Conservation (phyloP, 2,888 invertebrate species). For the Hoplodrina ambigua region DNA sequence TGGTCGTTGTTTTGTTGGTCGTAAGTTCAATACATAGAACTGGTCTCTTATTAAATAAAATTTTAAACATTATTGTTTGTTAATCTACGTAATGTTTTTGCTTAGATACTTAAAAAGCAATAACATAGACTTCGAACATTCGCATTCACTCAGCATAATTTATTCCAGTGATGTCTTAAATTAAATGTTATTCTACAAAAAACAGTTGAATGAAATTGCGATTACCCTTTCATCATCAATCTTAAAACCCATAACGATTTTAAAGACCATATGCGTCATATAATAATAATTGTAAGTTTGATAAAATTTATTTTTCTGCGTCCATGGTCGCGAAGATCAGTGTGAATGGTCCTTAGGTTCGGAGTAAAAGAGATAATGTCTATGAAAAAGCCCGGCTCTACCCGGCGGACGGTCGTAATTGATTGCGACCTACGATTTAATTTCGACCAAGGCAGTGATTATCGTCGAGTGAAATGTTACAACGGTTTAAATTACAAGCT, state of each 20-base stretch:
- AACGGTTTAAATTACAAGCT: conserved; percentile 47
- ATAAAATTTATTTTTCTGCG: neutral
- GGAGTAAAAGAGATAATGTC: conserved; percentile 66
- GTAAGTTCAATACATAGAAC: neutral
- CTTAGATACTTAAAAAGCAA: too few species aligned
- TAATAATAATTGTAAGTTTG: neutral
- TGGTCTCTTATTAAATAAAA: too few species aligned
- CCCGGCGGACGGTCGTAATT: conserved; percentile 67
- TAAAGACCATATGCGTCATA: neutral
- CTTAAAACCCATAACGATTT: neutral
- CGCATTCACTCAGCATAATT: too few species aligned
- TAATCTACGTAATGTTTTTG: too few species aligned
- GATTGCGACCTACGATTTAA: conserved; percentile 74
- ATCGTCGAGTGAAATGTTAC: conserved; percentile 61
- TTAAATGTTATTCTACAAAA: too few species aligned
- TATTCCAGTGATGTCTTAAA: too few species aligned
- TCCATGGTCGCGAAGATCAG: conserved; percentile 6
- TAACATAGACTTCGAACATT: too few species aligned
- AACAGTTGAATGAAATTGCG: too few species aligned
- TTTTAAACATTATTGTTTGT: too few species aligned
- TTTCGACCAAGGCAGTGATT: conserved; percentile 68
- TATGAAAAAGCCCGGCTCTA: conserved; percentile 64
- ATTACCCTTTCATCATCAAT: too few species aligned
- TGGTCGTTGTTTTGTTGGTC: neutral
- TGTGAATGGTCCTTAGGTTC: conserved; percentile 18